Conservation (phyloP, 2,888 invertebrate genomes). For the Beris chalybata region DNA sequence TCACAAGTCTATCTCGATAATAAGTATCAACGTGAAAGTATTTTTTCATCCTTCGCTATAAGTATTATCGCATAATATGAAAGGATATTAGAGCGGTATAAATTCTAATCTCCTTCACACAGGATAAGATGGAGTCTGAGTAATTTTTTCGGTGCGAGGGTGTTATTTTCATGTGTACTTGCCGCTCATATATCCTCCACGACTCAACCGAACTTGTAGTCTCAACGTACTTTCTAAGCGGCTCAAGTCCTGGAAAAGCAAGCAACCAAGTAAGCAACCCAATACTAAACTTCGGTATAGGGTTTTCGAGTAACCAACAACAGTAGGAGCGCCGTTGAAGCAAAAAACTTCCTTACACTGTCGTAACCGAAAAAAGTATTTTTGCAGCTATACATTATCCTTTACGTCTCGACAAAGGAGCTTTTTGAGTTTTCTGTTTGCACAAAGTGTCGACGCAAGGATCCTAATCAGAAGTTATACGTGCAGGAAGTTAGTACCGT, state of each 20-base stretch:
- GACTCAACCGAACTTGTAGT: not conserved
- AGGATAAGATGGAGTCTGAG: not conserved
- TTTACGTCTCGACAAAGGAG: constrained; percentile 24
- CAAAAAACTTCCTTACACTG: not conserved
- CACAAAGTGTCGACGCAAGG: constrained; percentile 23
- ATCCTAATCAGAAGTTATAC: constrained; percentile 35
- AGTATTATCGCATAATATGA: constrained; percentile 4
- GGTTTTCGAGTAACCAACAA: constrained; percentile 11
- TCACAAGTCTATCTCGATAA: constrained; percentile 8
- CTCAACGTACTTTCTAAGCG: constrained; percentile 4
- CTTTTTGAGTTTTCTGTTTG: constrained; percentile 32
- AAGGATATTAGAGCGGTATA: constrained; percentile 7
- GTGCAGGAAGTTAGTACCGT: constrained; percentile 34
- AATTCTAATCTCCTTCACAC: constrained; percentile 16
- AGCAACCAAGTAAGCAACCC: constrained; percentile 12
- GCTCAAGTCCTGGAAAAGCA: constrained; percentile 21
- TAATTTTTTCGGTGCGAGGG: no score
- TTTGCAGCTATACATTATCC: constrained; percentile 10
- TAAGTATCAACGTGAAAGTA: not conserved
- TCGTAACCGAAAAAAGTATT: constrained; percentile 8
- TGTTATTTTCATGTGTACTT: not conserved
- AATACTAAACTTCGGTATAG: not conserved
- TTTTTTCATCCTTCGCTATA: not conserved
- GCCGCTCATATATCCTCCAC: not conserved
- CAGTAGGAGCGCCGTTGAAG: no score